Evolutionary conservation across 2,113 vertebrate species (phyloP), one percentile per base, ranked within the genome.

Genomic region (Rattus rattus): DNA sequence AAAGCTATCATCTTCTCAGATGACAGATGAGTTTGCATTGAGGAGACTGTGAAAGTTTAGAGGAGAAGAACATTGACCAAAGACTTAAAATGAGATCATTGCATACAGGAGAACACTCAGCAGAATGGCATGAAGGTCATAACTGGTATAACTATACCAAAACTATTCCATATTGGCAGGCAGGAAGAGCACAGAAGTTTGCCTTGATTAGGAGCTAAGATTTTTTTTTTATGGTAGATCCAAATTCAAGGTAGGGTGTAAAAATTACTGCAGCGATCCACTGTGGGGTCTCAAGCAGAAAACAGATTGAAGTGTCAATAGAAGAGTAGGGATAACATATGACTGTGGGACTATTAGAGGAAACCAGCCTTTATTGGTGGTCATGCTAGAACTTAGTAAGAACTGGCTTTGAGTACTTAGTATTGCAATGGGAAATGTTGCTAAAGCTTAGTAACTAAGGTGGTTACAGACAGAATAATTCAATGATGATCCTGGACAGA

Each of bases 21-120:
- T 5, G 24, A 11, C n/a, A 84, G 22, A 28, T 43, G 13, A 20
- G 17, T 49, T 67, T 33, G 39, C 33, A 47, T 47, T 67, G 61
- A 49, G 61, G 61, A 7, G 5, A 67, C 24, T 63, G 56, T 84
- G 30, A 33, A 67, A 19, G 28, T 67, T 33, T 49, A 8, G 26
- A 63, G 49, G n/a, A 39, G 54, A 70, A 70, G 30, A 88, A n/a
- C 17, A 91, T 52, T 83, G 17, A 69, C 14, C 24, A 65, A 65
- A 67, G 1, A 6, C 7, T n/a, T 30, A 1, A 1, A 5, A n/a
- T 70, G 36, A 20, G 26, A 59, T 39, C n/a, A 54, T 61, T n/a
- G 20, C 1, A 24, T 28, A 33, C 73, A 26, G 8, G 0, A 1
- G 13, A 84, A 56, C 24, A 49, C 11, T 12, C 4, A 20, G 11